Conservation (phyloP, 1,140 invertebrate species). For the Drosophila lacteicornis region DNA sequence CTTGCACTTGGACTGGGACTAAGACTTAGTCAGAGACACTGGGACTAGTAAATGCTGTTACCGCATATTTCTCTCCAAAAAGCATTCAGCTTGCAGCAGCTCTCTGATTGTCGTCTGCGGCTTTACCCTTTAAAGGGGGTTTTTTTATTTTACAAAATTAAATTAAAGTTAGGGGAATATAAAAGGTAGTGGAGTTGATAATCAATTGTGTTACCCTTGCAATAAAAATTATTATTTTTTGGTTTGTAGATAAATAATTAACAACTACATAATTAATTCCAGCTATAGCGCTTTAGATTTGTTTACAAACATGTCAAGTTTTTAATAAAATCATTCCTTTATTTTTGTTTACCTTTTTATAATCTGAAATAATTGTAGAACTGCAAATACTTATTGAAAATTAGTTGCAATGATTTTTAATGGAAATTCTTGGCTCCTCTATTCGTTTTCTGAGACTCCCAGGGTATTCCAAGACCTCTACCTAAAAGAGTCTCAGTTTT, state of each 20-base stretch:
- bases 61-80: constrained; percentile 72
- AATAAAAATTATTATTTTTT: too few relatives aligned
- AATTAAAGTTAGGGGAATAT: background rate
- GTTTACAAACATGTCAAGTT: too few relatives aligned
- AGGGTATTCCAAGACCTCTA: constrained; percentile 8
- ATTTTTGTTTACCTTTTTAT: too few relatives aligned
- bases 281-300: too few relatives aligned
- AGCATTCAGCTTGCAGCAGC: constrained; percentile 66
- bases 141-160: background rate
- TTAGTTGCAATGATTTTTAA: too few relatives aligned
- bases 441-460: background rate
- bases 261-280: too few relatives aligned
- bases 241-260: background rate
- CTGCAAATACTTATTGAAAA: too few relatives aligned
- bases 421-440: too few relatives aligned
- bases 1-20: constrained; percentile 20
- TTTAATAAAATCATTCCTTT: too few relatives aligned
- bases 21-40: constrained; percentile 11
- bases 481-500: background rate
- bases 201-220: background rate
- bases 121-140: background rate
- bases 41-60: constrained; percentile 67
- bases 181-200: background rate
- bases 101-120: constrained; percentile 61
- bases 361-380: too few relatives aligned